Base-by-base conservation (phyloP, 2,113 vertebrate species). In the Plecturocebus donacophilus region DNA sequence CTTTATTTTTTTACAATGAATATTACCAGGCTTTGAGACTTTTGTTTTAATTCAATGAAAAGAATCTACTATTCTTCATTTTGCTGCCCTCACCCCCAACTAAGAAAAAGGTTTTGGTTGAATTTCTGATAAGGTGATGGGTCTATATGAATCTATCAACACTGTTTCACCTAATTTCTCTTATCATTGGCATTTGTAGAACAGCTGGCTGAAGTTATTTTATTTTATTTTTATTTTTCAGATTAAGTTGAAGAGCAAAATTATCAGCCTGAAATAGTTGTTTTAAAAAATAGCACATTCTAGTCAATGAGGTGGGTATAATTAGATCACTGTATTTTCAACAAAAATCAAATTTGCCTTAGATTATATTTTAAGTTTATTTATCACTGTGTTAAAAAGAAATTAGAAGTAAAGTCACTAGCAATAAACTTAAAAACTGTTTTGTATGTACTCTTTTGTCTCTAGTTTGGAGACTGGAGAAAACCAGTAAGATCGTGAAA, bases 41-140 rank as follows among this genome's bases (percentile, higher is more conserved):
- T 95, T 81, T 30, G 2, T 75, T 94, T 82, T 61, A 71, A 70
- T 64, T 80, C 90, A 82, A 95, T 91, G 13, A 97, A 96, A 88
- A 82, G 61, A 56, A 84, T 23, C 27, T 58, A 61, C 35, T 86
- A 23, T 68, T 64, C 45, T 93, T 76, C 47, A 83, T 87, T 83
- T 86, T 73, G 47, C 5, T 82, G 7, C 11, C 6, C 14, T 8
- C 56, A 1, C 23, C 27, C 5, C 61, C 27, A 32, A 88, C 68
- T 80, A 32, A 70, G 70, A 80, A 35, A 80, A 35, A 66, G 30
- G 1, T 4, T 73, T 93, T 7, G 4, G 35, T 30, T 92, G 32
- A 75, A 92, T 81, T 95, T 96, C 42, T 14, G 81, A 14, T 8
- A 77, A 94, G 13, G 6, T 52, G 25, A 87, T 54, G 16, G 11